Evolutionary conservation across 2,888 invertebrate species (phyloP), one percentile per base, ranked within the genome.

Genomic region (Hydroisotoma schaefferi): DNA sequence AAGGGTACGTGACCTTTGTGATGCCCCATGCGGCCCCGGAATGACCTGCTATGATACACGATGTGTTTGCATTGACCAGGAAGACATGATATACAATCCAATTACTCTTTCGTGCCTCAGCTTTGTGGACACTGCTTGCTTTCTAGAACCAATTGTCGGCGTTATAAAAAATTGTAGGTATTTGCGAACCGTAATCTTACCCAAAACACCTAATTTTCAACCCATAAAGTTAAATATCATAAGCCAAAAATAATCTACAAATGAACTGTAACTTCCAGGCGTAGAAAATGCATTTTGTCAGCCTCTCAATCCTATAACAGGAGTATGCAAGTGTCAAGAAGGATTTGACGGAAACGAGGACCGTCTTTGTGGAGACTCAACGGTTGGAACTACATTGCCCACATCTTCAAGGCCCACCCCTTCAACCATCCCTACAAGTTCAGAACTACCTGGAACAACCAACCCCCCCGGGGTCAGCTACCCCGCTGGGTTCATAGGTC

Each of bases 31-130:
- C 18, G 29, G 49, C 5, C 1, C 28, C 28, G 44, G 44, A 44
- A 55, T 40, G 28, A 44, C 43, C 15, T 55, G 55, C 15, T 20
- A n/a, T 8, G 18, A 26, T 1, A 22, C 20, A 10, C 12, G 8
- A 23, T 55, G 55, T 22, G 28, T 55, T 26, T 55, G 55, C n/a
- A 10, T 55, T 12, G 55, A 55, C 15, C 26, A 18, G 20, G 44
- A 55, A 18, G 55, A 55, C 22, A 55, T 55, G 55, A 22, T 55
- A 2, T 55, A 40, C 15, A 28, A 55, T 27, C 28, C 27, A 26
- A 22, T 26, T 2, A 38, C 55, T 28, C 18, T 18, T 23, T 44
- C 55, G 2, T 55, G 55, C 20, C 27, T 44, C 27, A 55, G 55
- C 15, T 38, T 55, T 40, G 44, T 55, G 38, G 55, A 44, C 28